A percentile compares a stretch with the other conserved stretches of the same genome.
Conservation (phyloP, 2,888 invertebrate species). For the Pandemis heparana region DNA sequence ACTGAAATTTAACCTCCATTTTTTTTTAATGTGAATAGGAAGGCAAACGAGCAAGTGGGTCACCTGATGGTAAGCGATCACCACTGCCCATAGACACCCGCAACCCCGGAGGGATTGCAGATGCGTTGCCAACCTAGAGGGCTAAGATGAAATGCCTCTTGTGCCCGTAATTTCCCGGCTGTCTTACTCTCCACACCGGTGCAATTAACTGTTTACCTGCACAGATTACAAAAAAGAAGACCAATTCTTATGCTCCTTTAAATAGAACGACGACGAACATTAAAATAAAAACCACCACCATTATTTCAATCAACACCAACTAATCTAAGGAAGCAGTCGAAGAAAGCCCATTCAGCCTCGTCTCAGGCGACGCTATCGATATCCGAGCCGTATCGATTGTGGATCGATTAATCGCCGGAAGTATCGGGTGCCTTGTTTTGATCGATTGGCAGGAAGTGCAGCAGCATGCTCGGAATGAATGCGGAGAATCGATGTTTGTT, state of each 20-base stretch:
- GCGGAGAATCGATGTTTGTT: neutral
- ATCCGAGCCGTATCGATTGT: neutral
- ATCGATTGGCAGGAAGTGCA: constrained; percentile 22
- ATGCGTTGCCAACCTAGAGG: no score
- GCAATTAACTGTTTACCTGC: no score
- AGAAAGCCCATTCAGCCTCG: constrained; percentile 10
- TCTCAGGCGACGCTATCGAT: constrained; percentile 2
- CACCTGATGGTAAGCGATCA: no score
- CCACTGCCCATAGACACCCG: no score
- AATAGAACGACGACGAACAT: neutral
- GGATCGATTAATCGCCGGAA: constrained; percentile 17
- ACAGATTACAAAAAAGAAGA: no score
- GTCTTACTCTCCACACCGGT: no score
- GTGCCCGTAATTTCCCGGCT: no score
- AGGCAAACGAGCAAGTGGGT: no score
- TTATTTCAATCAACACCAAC: neutral
- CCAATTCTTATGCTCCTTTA: neutral
- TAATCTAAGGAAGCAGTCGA: constrained; percentile 7
- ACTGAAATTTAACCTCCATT: no score
- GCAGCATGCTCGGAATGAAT: neutral
- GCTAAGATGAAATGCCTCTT: no score
- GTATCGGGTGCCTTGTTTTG: constrained; percentile 28
- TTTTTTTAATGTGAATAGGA: no score
- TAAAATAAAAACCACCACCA: neutral
- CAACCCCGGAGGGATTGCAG: no score